These are phyloP conservation scores for Syngnathus floridae DNA, from an alignment of 2,113 vertebrate genomes.

Conservation along the genomic window DNA sequence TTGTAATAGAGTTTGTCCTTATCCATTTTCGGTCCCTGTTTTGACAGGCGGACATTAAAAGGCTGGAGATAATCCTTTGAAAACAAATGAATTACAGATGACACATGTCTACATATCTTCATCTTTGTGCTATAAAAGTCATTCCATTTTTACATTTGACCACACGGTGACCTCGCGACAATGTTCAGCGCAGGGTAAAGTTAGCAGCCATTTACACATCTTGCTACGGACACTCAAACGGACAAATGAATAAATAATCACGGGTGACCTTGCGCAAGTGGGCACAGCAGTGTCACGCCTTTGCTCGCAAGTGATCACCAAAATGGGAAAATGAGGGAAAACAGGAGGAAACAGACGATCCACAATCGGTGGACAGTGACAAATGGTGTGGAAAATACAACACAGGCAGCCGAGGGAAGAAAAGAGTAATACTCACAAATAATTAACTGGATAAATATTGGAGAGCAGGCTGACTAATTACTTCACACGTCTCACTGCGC, in stretches of 20 bases:
- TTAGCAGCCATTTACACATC: slow-evolving; percentile 58
- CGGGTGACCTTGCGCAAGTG: slow-evolving; percentile 59
- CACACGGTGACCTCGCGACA: slow-evolving; percentile 36
- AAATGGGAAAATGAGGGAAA: slow-evolving; percentile 20
- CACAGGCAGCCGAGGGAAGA: slow-evolving; percentile 69
- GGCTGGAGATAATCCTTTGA: neutral
- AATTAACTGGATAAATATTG: slow-evolving; percentile 80
- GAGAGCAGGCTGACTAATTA: slow-evolving; percentile 74
- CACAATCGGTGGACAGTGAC: slow-evolving; percentile 70
- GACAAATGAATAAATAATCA: slow-evolving; percentile 66
- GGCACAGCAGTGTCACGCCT: slow-evolving; percentile 63
- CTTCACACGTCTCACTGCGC: slow-evolving; percentile 72
- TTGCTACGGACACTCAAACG: slow-evolving; percentile 40
- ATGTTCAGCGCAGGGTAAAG: slow-evolving; percentile 34
- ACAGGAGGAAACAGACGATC: slow-evolving; percentile 47
- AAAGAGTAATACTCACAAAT: slow-evolving; percentile 76
- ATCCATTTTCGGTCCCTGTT: slow-evolving; percentile 3
- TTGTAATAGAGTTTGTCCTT: slow-evolving; percentile 28
- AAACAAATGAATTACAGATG: neutral
- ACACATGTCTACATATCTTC: neutral
- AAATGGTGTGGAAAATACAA: slow-evolving; percentile 73
- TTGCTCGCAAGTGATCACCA: slow-evolving; percentile 58
- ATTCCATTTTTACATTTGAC: neutral
- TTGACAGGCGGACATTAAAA: slow-evolving; percentile 2
- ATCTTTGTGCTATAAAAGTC: neutral